Evolutionary conservation across 2,797 vertebrate species (phyloP), one percentile per base, ranked within the genome.

Genomic region (Gastrophryne carolinensis): DNA sequence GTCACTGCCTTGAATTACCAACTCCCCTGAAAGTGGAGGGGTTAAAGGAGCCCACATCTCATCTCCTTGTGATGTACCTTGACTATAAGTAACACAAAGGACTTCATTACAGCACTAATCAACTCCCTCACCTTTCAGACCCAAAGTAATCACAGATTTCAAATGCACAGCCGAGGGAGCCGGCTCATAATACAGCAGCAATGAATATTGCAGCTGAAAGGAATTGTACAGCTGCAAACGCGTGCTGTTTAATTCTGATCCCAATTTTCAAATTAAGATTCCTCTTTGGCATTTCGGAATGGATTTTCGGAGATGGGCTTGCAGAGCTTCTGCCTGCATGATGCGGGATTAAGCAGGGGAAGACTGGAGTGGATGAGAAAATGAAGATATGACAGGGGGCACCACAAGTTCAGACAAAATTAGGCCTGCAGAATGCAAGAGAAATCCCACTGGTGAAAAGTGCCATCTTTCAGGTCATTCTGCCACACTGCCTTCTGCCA

Each of bases 401-500:
- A 92, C 86, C 44, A 87, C 84, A 91, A 96, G 96, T 98, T 97
- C 95, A 98, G 95, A 94, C 92, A 95, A 96, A 97, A 96, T 96
- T 95, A 96, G 95, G 95, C 95, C 96, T 94, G 93, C 93, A 94
- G 95, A 96, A 96, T 87, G 92, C 93, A 91, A 89, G 88, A 88
- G 93, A 93, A 95, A 94, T 89, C 86, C 93, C 93, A 90, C 91
- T 91, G 87, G 93, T 97, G 96, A 96, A 95, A 97, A 95, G 93
- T 97, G 95, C 95, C 94, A 96, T 96, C 97, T 97, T 94, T 91
- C 91, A 94, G 96, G 96, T 96, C 95, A 96, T 93, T 93, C 92
- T 95, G 93, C 94, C 91, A 91, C 92, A 94, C 93, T 95, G 95
- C 93, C 92, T 95, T 93, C 96, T 98, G 96, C 94, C 95, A 96